Conservation (phyloP, 2,113 vertebrate genomes). For the Corythornis vintsioides region DNA sequence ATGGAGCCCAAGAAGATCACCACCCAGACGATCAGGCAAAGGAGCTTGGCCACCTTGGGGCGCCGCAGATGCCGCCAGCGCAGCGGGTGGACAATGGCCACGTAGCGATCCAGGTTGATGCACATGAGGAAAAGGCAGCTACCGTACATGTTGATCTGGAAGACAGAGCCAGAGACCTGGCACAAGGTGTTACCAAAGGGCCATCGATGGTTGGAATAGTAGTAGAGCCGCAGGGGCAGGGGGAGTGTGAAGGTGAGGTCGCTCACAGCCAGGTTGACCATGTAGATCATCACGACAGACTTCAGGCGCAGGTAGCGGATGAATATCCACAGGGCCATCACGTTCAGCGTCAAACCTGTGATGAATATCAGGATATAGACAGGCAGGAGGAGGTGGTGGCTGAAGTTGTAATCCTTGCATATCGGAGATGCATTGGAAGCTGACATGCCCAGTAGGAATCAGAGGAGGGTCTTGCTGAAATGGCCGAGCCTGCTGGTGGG, state of each 20-base stretch:
- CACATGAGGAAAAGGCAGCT: slow-evolving; percentile 86
- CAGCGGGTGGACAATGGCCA: slow-evolving; percentile 80
- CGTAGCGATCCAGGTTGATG: slow-evolving; percentile 83
- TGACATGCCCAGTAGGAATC: slow-evolving; percentile 4
- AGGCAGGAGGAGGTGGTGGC: slow-evolving; percentile 74
- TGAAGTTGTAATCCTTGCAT: slow-evolving; percentile 66
- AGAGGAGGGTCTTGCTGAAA: not conserved
- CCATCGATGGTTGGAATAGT: slow-evolving; percentile 78
- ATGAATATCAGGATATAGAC: slow-evolving; percentile 75
- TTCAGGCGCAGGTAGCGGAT: slow-evolving; percentile 71
- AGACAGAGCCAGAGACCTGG: slow-evolving; percentile 79
- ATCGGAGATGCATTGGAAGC: not conserved
- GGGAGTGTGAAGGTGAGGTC: slow-evolving; percentile 82
- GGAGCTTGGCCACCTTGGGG: slow-evolving; percentile 70
- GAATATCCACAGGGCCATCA: slow-evolving; percentile 78
- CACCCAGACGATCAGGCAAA: slow-evolving; percentile 76
- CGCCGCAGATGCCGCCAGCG: slow-evolving; percentile 78
- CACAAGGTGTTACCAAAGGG: slow-evolving; percentile 76
- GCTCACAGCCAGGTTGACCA: slow-evolving; percentile 81
- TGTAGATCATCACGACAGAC: slow-evolving; percentile 81
- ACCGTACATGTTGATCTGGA: slow-evolving; percentile 88
- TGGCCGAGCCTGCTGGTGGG: not conserved
- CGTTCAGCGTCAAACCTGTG: slow-evolving; percentile 71
- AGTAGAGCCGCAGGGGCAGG: slow-evolving; percentile 80
- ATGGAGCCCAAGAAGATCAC: slow-evolving; percentile 75